Base-by-base conservation (phyloP, 1,140 invertebrate genomes). In the Augochlora pura region DNA sequence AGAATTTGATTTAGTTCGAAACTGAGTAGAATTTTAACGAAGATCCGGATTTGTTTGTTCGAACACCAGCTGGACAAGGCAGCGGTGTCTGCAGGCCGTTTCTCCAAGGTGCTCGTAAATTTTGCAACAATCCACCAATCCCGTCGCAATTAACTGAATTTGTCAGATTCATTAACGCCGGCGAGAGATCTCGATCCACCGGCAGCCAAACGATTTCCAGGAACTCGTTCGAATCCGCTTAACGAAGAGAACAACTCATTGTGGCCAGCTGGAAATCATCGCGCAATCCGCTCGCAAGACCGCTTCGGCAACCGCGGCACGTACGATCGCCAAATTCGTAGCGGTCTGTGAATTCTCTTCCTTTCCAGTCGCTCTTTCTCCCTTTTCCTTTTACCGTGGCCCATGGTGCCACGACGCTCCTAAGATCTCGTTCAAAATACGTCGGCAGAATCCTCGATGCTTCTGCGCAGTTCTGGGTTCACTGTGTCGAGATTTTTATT, bases 281-380 rank as follows among this genome's bases (percentile, higher is more conserved):
- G 63, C 65, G 65, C 42, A 69, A 69, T 38, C n/a, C 8, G 32
- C n/a, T n/a, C n/a, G n/a, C n/a, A n/a, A n/a, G n/a, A n/a, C n/a
- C n/a, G n/a, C 66, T 62, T 77, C 69, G 7, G 42, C 57, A 77
- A 77, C 25, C 75, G 27, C 57, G 42, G 62, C 75, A 77, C 75
- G 66, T 77, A 52, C 75, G 66, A 77, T 49, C 25, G 42, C 75
- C 75, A 77, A 77, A 77, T 77, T 77, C 42, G 75, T 77, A 69
- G 42, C 75, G 18, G 10, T 25, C 67, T 9, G 38, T 42, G 39
- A 63, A 77, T 79, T 73, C 69, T 57, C 63, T 79, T 73, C 46
- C 59, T 79, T 79, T 79, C 25, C 18, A 14, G 68, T 73, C 62
- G 38, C n/a, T 65, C 25, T 39, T 38, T 25, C 64, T 49, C 46